Evolutionary conservation across 2,113 vertebrate species (phyloP).

Genomic region (Petaurus breviceps): DNA sequence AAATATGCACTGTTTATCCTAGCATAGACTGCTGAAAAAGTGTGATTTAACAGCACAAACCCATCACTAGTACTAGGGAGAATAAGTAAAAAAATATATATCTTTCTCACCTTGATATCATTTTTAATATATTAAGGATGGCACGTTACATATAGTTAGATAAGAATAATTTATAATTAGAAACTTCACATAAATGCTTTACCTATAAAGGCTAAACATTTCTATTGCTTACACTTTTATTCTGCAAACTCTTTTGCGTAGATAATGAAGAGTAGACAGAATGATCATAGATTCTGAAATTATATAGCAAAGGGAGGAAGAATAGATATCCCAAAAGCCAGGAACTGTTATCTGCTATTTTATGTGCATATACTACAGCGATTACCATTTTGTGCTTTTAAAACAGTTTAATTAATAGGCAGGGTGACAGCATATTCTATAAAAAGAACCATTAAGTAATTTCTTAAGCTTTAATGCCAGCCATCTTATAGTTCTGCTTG

Average conservation of each 20-base stretch:
- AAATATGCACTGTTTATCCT: background rate
- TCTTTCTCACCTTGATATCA: background rate
- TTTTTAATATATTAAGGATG: background rate
- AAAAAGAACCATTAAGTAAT: background rate
- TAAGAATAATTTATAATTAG: background rate
- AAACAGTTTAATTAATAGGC: background rate
- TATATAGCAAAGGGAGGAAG: background rate
- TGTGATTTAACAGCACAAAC: background rate
- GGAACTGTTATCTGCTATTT: background rate
- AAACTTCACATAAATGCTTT: background rate
- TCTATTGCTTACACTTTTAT: background rate
- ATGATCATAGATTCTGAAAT: conserved; percentile 11
- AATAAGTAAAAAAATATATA: background rate
- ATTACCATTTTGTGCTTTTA: background rate
- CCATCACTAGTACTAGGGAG: background rate
- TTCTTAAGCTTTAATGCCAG: background rate
- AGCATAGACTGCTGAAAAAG: conserved; percentile 1
- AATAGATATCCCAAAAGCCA: background rate
- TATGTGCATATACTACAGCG: background rate
- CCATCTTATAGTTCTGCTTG: background rate
- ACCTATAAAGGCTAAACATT: background rate
- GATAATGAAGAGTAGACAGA: background rate
- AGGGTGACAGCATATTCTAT: background rate
- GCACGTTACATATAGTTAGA: background rate
- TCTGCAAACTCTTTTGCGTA: background rate